Base-by-base conservation (phyloP, 2,888 invertebrate genomes). In the Trichopoda pennipes region DNA sequence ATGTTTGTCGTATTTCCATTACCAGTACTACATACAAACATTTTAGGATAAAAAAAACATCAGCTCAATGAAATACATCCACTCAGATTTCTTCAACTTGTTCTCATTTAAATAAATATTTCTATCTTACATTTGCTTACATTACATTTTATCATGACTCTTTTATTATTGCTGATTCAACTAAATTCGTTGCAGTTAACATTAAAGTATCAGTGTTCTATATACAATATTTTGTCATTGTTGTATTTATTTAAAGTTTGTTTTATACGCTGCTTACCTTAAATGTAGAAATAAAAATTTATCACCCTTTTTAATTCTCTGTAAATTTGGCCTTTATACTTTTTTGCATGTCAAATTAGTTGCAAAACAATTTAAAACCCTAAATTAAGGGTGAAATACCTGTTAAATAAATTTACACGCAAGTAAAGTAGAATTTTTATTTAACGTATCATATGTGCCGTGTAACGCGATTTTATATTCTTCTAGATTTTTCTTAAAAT, bases 121-220 rank as follows among this genome's bases (percentile, higher is more conserved):
- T 72, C 47, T 75, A 53, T 42, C 49, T 53, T 16, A 2, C 53
- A 56, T 49, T 66, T 74, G 38, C 42, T 23, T 38, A 42, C 16
- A 23, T 69, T 23, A n/a, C n/a, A n/a, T n/a, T 64, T 1, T 58
- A 58, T 60, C 8, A 38, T 64, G 64, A 53, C 21, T 44, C 19
- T 21, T 77, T 14, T 69, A 28, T 76, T 76, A 58, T 38, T 77
- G 81, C 68, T 77, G 55, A 76, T 44, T 68, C 53, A 42, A 53
- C 73, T 16, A 35, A 53, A 81, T 70, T 58, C 35, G 42, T 23
- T 77, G 51, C 55, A 58, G 77, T 58, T 63, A 47, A 51, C 28
- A 69, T 35, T n/a, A 19, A 42, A 49, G 16, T 17, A 1, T 63
- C 63, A 61, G 42, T 81, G 61, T 58, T 56, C 19, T 17, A 32